Conservation (phyloP, 2,888 invertebrate species). For the Clitarchus hookeri region DNA sequence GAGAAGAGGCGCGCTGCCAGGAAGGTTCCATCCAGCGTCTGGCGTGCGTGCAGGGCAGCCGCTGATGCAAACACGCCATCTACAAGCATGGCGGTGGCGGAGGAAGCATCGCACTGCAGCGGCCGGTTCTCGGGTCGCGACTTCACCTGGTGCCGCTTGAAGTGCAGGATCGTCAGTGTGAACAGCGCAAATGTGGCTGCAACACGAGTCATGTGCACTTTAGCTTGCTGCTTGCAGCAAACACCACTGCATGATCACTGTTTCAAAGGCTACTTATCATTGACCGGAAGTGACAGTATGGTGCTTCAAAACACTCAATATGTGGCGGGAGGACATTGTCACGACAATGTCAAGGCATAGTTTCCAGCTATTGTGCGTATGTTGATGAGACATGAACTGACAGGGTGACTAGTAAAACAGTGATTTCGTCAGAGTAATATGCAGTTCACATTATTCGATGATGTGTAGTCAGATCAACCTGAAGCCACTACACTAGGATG, state of each 20-base stretch:
- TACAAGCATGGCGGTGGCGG: conserved; percentile 40
- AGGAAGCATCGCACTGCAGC: conserved; percentile 53
- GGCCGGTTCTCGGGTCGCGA: conserved; percentile 56
- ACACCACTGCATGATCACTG: not conserved
- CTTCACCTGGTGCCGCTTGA: conserved; percentile 73
- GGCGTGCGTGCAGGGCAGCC: conserved; percentile 30
- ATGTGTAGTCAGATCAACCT: too few relatives aligned
- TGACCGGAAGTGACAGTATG: too few relatives aligned
- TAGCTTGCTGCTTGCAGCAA: not conserved
- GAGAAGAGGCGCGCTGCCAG: conserved; percentile 69
- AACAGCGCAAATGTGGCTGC: conserved; percentile 89
- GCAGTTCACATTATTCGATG: too few relatives aligned
- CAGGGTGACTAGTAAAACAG: too few relatives aligned
- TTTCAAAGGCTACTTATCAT: too few relatives aligned
- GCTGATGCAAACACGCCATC: conserved; percentile 44
- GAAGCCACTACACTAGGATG: too few relatives aligned
- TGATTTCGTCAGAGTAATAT: too few relatives aligned
- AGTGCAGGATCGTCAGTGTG: conserved; percentile 90
- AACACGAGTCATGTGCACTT: conserved; percentile 45
- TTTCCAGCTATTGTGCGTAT: too few relatives aligned
- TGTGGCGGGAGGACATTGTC: too few relatives aligned
- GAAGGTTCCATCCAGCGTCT: conserved; percentile 46
- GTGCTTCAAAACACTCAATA: too few relatives aligned
- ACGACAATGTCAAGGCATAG: too few relatives aligned
- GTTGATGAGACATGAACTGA: too few relatives aligned